A percentile compares a stretch with the other conserved stretches of the same genome.
phyloP scores from a whole-genome alignment of 2,113 vertebrate genomes.

The Argyrosomus japonicus region DNA sequence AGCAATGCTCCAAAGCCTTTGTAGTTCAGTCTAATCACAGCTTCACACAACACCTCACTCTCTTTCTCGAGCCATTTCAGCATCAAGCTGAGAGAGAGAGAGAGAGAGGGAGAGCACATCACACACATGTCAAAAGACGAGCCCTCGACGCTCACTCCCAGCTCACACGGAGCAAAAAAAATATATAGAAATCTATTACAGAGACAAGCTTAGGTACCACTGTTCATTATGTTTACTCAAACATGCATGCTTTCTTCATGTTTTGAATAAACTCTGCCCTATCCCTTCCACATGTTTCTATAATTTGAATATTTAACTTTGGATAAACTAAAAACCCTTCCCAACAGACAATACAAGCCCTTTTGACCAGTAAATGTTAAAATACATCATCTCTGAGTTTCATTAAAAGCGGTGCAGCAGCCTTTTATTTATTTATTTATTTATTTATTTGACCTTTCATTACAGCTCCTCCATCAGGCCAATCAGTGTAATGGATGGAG shows the following conservation, averaged over 20 bases:
- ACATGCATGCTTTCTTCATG: neutral
- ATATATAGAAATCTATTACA: neutral
- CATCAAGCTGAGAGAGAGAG: slow-evolving; percentile 6
- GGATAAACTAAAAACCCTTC: neutral
- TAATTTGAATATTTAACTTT: slow-evolving; percentile 7
- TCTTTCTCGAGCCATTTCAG: slow-evolving; percentile 32
- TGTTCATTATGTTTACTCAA: neutral
- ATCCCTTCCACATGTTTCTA: neutral
- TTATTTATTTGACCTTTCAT: slow-evolving; percentile 32
- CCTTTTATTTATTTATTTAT: neutral
- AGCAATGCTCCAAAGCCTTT: slow-evolving; percentile 47
- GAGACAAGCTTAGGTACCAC: neutral
- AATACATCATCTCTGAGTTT: neutral
- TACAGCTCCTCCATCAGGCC: slow-evolving; percentile 27
- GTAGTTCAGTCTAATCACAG: slow-evolving; percentile 60
- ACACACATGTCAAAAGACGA: slow-evolving; percentile 11
- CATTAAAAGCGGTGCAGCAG: slow-evolving; percentile 16
- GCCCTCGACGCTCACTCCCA: neutral
- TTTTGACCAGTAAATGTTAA: neutral
- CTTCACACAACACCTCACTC: slow-evolving; percentile 53
- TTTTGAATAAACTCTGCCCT: neutral
- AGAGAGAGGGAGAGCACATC: slow-evolving; percentile 6
- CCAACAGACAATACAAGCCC: neutral
- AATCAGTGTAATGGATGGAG: slow-evolving; percentile 6
- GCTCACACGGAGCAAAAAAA: neutral